Evolutionary conservation across 2,888 invertebrate species (phyloP), one percentile per base, ranked within the genome.

Genomic region (Stenotaenia linearis): DNA sequence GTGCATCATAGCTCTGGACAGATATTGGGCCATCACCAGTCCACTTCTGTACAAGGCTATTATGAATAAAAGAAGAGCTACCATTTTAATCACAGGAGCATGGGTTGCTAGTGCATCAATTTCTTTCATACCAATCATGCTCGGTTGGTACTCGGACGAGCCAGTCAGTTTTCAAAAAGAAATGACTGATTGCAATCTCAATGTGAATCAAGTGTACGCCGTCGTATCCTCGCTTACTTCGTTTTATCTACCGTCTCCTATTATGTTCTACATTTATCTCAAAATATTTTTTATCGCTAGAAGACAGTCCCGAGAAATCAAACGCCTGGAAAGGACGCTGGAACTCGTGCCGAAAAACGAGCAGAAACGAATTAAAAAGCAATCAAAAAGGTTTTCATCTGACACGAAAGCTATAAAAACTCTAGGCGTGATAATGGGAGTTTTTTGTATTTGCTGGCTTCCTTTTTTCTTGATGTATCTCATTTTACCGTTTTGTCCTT

Each of bases 331-430:
- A 79, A 74, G 77, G 28, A 84, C 83, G 0, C 81, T 84, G 3
- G 80, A 81, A 78, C 81, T 80, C 50, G 81, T 81, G 61, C 81
- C 81, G 30, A 80, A 82, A 75, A 77, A 61, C 18, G 81, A 80
- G 61, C 81, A 81, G 35, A 28, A 80, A 12, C 45, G 80, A 25
- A 75, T 81, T 18, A 81, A 81, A 50, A 78, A 81, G 45, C 81
- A 78, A 15, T 80, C 81, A 10, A 78, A 77, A 28, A 21, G 79
- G 21, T 79, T 81, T 12, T 6, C 61, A 4, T 76, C 45, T 92
- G 97, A 98, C 86, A 97, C 97, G 0, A 97, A 97, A 88, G 97
- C 97, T 0, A 97, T 97, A 1, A 97, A 97, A 87, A 97, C 97
- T 0, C 89, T 98, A 78, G 97, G 96, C 81, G 97, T 98, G 82